Evolutionary conservation across 2,113 vertebrate species (phyloP), one percentile per base, ranked within the genome.

Genomic region (Ammodytes marinus): DNA sequence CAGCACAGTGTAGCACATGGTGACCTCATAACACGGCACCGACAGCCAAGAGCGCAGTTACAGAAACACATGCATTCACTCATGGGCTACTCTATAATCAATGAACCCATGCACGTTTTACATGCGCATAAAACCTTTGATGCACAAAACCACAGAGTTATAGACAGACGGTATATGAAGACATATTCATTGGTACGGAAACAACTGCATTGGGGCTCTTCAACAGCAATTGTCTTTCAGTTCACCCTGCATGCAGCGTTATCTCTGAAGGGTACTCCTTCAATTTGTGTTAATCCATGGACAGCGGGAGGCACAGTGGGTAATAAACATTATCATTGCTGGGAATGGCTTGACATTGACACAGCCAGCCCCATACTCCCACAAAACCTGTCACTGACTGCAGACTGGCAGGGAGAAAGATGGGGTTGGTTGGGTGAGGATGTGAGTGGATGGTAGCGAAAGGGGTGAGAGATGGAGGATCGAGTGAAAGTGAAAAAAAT

Each of bases 291-390:
- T 91, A 88, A 92, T 92, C 90, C 89, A 88, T 66, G 84, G 77
- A 86, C 92, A 85, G 85, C 79, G 78, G 89, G 88, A 91, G 72
- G 75, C 90, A 81, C 91, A 92, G 87, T 80, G 87, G 91, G 91
- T 92, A 92, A 95, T 94, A 94, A 93, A 94, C 91, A 92, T 94
- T 94, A 93, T 92, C 90, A 94, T 91, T 94, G 92, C 90, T 92
- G 87, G 75, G 85, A 94, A 93, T 88, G 88, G 90, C 77, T 93
- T 94, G 93, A 94, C 94, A 93, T 93, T 94, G 93, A 94, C 88
- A 89, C 84, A 73, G 86, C 46, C 84, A 85, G 85, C 81, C 71
- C 50, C 27, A n/a, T 53, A 71, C 87, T 91, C 61, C 75, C 85
- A 91, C 91, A 85, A 89, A 90, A 86, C 69, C 77, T 90, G 89